These are phyloP conservation scores for Psix sp. DNA, from an alignment of 1,140 invertebrate genomes.

Conservation along the genomic window DNA sequence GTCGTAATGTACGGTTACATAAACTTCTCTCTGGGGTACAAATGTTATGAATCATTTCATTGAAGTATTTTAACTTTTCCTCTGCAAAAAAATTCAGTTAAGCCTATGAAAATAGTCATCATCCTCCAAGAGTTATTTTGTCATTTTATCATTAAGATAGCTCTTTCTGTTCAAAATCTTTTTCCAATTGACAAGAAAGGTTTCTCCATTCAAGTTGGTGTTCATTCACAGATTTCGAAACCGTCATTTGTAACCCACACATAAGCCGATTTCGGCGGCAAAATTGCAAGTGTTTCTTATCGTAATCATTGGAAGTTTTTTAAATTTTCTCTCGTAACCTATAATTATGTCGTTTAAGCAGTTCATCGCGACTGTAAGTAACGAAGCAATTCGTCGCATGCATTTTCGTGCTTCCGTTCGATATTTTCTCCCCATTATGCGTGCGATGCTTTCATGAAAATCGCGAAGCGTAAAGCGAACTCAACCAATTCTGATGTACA, in stretches of 20 bases:
- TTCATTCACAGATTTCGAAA: slow-evolving; percentile 32
- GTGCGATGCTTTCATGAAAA: slow-evolving; percentile 45
- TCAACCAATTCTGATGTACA: slow-evolving; percentile 6
- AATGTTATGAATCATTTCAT: slow-evolving; percentile 16
- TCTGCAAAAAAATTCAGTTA: no score
- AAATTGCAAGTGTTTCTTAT: slow-evolving; percentile 17
- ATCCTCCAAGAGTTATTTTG: no score
- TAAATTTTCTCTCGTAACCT: slow-evolving; percentile 7
- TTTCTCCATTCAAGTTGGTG: slow-evolving; percentile 22
- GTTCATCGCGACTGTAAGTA: slow-evolving; percentile 18
- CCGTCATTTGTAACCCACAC: slow-evolving; percentile 10
- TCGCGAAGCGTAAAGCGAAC: slow-evolving; percentile 42
- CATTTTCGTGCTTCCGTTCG: slow-evolving; percentile 39
- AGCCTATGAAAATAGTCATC: no score
- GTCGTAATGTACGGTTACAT: slow-evolving; percentile 23
- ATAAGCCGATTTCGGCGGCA: neutral
- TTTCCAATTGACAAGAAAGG: no score
- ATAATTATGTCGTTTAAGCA: slow-evolving; percentile 26
- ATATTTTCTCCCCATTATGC: slow-evolving; percentile 46
- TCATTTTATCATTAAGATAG: no score
- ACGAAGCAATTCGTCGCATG: slow-evolving; percentile 9
- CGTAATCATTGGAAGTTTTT: slow-evolving; percentile 8
- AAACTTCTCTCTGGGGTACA: slow-evolving; percentile 15
- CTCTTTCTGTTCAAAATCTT: no score
- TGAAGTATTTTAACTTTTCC: slow-evolving; percentile 15